These are phyloP conservation scores for Meloidogyne chitwoodi DNA, from an alignment of 1,140 invertebrate genomes.

Conservation along the genomic window DNA sequence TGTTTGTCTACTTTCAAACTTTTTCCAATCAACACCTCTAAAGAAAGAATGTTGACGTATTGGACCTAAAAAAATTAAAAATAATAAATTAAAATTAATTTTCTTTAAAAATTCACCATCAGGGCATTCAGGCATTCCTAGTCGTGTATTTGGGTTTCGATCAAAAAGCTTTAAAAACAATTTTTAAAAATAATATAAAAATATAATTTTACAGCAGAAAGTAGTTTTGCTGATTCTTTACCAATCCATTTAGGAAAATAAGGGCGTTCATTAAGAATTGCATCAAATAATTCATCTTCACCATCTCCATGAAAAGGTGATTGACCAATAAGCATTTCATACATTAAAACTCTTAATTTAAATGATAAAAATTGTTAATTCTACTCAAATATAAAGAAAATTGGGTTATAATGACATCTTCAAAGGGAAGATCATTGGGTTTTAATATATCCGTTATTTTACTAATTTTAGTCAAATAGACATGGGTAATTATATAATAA, in stretches of 20 bases:
- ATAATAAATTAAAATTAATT: neutral
- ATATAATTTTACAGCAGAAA: conserved; percentile 72
- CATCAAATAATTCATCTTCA: conserved; percentile 76
- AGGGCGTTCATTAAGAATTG: conserved; percentile 94
- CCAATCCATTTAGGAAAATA: conserved; percentile 95
- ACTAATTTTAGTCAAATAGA: too few species aligned
- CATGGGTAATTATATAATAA: too few species aligned
- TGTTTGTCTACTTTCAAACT: conserved; percentile 80
- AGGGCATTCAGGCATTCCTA: conserved; percentile 74
- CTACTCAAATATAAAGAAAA: neutral
- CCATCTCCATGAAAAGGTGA: conserved; percentile 94
- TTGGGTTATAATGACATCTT: too few species aligned
- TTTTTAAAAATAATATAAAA: neutral
- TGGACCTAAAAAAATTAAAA: conserved; percentile 67
- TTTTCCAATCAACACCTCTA: conserved; percentile 89
- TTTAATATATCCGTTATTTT: too few species aligned
- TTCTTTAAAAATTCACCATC: neutral
- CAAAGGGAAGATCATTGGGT: too few species aligned
- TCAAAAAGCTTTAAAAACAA: conserved; percentile 79
- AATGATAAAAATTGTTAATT: conserved; percentile 3
- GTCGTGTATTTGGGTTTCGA: conserved; percentile 85
- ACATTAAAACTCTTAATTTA: conserved; percentile 42
- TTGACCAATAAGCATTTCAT: conserved; percentile 68
- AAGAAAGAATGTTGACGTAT: conserved; percentile 92
- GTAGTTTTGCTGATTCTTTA: conserved; percentile 89